Base-by-base conservation (phyloP, 1,140 invertebrate genomes). In the Aphaenogaster rudis region DNA sequence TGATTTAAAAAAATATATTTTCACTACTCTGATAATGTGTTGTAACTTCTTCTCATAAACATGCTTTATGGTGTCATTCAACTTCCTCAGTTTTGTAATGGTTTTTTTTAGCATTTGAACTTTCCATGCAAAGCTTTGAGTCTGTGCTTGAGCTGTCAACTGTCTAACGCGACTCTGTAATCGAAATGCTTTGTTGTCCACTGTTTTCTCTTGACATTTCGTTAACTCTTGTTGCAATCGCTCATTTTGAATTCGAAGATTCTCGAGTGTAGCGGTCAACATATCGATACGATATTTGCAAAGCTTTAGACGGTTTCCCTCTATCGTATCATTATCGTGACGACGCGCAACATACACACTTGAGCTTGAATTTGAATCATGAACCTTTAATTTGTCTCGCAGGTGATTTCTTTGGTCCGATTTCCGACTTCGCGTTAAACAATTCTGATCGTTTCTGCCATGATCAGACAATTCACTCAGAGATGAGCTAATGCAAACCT, bases 181-280 rank as follows among this genome's bases (percentile, higher is more conserved):
- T 81, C 39, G 71, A 74, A 39, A 57, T 21, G 33, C 33, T 42
- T 74, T 17, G 17, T 74, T 57, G 13, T 87, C 86, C 80, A 39
- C 39, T 13, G n/a, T 13, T 13, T 87, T 91, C 9, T 85, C 66
- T 39, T 80, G 80, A 13, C 77, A 77, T 17, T 90, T 63, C 3
- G 52, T 50, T 45, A 94, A 80, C 74, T 93, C 89, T 52, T 91
- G 77, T 36, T 82, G 91, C 11, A 94, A 74, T 66, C 66, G 88
- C 66, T 93, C 86, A 57, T 94, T 94, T 69, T 93, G 71, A 36
- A 13, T 67, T 17, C 92, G 92, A 28, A 93, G 50, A 67, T 93
- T 91, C 45, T 86, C 71, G 52, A 93, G 74, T 21, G 87, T 61
- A 5, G 52, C 52, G 33, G 54, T 91, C 50, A 92, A 61, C 21